A percentile compares a stretch with the other conserved stretches of the same genome.
phyloP scores from a whole-genome alignment of 1,140 invertebrate species.

The Heliconius melpomene region DNA sequence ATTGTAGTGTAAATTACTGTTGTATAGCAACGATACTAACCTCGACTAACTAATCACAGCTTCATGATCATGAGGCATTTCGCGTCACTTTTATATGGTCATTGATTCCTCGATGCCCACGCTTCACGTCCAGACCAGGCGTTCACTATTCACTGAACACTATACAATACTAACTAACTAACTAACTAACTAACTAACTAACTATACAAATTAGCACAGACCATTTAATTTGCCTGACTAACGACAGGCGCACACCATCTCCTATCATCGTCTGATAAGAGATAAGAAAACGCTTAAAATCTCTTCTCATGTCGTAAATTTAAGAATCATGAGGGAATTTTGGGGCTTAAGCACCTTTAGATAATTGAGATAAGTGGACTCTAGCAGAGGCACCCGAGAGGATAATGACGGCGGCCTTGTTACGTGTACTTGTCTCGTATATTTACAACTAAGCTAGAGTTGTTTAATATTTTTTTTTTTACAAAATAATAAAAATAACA shows the following conservation, averaged over 20 bases:
- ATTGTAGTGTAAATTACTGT: background rate
- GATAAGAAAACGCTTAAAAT: conserved; percentile 71
- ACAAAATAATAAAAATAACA: background rate
- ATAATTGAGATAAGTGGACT: conserved; percentile 77
- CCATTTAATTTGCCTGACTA: conserved; percentile 24
- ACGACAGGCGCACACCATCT: conserved; percentile 45
- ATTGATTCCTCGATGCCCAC: conserved; percentile 45
- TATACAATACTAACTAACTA: background rate
- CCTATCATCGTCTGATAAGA: conserved; percentile 74
- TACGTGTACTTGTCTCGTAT: conserved; percentile 22
- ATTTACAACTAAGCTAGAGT: conserved; percentile 23
- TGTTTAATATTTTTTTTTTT: background rate
- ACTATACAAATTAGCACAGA: conserved; percentile 9
- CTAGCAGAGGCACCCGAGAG: conserved; percentile 54
- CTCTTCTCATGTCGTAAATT: conserved; percentile 76
- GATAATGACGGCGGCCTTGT: conserved; percentile 52
- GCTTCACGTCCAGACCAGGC: background rate
- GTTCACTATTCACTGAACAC: conserved; percentile 10
- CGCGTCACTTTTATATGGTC: conserved; percentile 51
- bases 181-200: background rate
- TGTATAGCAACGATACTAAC: conserved; percentile 45
- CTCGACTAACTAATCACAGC: conserved; percentile 51
- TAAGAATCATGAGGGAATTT: conserved; percentile 72
- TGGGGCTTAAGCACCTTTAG: conserved; percentile 76
- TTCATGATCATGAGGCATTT: conserved; percentile 44